Evolutionary conservation across 1,140 invertebrate species (phyloP).

Genomic region (Drosophila trapezifrons): DNA sequence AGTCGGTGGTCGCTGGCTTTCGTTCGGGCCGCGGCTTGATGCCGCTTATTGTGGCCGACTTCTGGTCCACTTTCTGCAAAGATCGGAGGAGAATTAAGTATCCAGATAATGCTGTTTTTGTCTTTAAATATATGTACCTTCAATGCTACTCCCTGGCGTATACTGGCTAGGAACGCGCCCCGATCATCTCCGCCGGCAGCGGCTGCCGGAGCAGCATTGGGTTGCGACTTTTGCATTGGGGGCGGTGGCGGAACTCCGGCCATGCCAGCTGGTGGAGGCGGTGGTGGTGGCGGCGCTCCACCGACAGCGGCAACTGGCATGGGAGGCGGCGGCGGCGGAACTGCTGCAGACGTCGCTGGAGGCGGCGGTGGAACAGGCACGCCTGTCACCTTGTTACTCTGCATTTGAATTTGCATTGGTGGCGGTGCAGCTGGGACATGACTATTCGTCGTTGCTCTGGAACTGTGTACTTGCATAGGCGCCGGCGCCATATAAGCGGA

Average conservation of each 20-base stretch:
- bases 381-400: constrained; percentile 4
- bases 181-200: constrained; percentile 49
- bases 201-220: constrained; percentile 20
- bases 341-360: constrained; percentile 2
- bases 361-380: constrained; percentile 30
- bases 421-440: constrained; percentile 20
- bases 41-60: constrained; percentile 75
- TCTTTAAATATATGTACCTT: constrained; percentile 52
- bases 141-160: constrained; percentile 64
- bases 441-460: constrained; percentile 4
- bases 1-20: constrained; percentile 65
- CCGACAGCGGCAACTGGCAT: constrained; percentile 14
- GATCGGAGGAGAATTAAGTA: neutral
- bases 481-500: constrained; percentile 9
- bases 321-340: constrained; percentile 40
- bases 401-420: constrained; percentile 4
- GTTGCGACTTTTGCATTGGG: constrained; percentile 40
- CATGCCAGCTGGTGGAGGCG: constrained; percentile 48
- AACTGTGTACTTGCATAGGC: neutral
- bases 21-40: constrained; percentile 64
- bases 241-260: constrained; percentile 25
- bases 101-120: neutral
- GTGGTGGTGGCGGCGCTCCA: constrained; percentile 40
- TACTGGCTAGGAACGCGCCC: constrained; percentile 72
- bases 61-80: constrained; percentile 72